phyloP scores from a whole-genome alignment of 92 coral and sea anemone species.

The Zoanthus sociatus region DNA sequence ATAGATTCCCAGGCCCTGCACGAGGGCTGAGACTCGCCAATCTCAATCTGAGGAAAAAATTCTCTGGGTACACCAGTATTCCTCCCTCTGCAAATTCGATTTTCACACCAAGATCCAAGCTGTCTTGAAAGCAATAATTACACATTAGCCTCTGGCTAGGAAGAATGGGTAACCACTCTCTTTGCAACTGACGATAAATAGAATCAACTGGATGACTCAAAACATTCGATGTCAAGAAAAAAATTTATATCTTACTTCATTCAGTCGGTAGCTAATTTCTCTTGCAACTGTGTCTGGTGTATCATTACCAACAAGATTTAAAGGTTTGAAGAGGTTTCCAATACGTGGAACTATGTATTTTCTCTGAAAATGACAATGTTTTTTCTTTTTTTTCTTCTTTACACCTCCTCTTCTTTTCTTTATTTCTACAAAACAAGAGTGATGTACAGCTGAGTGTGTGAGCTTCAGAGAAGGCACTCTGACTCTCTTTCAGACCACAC shows the following conservation, averaged over 20 bases:
- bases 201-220: neutral
- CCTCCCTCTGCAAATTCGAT: too few relatives aligned
- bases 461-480: too few relatives aligned
- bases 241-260: constrained; percentile 70
- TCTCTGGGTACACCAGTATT: too few relatives aligned
- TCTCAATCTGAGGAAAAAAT: too few relatives aligned
- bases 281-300: constrained; percentile 74
- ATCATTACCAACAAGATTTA: constrained; percentile 73
- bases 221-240: neutral
- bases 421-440: constrained; percentile 11
- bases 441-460: neutral
- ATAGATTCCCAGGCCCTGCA: too few relatives aligned
- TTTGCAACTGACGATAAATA: too few relatives aligned
- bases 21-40: too few relatives aligned
- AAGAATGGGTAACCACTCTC: too few relatives aligned
- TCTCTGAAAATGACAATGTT: neutral
- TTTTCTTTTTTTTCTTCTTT: constrained; percentile 56
- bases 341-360: constrained; percentile 44
- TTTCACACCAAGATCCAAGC: too few relatives aligned
- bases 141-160: too few relatives aligned
- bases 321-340: constrained; percentile 72
- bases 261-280: constrained; percentile 84
- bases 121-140: too few relatives aligned
- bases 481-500: too few relatives aligned
- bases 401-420: constrained; percentile 50